Percentiles rank a stretch among this genome's conserved stretches.
These are phyloP conservation scores for Crotalus adamanteus DNA, from an alignment of 2,797 vertebrate species.

Conservation along the genomic window DNA sequence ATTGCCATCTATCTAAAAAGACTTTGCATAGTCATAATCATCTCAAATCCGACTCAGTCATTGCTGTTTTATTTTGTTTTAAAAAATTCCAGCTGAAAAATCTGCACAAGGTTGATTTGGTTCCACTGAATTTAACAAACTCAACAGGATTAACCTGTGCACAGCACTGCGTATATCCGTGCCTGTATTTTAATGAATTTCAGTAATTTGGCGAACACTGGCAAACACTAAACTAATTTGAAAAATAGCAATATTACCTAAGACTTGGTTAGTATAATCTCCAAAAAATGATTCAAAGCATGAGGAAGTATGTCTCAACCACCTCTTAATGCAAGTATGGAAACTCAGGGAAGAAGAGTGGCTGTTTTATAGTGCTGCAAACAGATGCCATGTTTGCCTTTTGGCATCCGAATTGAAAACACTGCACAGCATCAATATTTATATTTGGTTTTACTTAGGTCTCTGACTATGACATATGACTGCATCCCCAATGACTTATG, in stretches of 20 bases:
- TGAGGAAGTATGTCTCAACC: neutral
- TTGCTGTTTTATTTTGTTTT: neutral
- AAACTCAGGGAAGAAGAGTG: neutral
- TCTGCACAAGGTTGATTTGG: neutral
- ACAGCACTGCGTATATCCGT: neutral
- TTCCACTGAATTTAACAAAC: neutral
- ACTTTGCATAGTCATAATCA: neutral
- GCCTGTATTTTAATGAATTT: neutral
- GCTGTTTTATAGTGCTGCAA: neutral
- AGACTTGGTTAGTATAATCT: neutral
- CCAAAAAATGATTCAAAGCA: neutral
- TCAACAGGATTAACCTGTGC: neutral
- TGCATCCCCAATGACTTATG: neutral
- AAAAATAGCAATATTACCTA: neutral
- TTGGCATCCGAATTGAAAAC: neutral
- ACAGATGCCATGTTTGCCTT: neutral
- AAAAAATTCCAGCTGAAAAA: neutral
- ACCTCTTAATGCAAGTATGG: neutral
- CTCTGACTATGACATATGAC: neutral
- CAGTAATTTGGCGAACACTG: neutral
- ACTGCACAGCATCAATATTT: neutral
- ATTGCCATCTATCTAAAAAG: conserved; percentile 1
- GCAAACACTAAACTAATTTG: neutral
- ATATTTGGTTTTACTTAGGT: neutral
- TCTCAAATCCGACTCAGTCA: neutral